These are phyloP conservation scores for Psilopogon haemacephalus DNA, from an alignment of 2,113 vertebrate genomes.

Conservation along the genomic window DNA sequence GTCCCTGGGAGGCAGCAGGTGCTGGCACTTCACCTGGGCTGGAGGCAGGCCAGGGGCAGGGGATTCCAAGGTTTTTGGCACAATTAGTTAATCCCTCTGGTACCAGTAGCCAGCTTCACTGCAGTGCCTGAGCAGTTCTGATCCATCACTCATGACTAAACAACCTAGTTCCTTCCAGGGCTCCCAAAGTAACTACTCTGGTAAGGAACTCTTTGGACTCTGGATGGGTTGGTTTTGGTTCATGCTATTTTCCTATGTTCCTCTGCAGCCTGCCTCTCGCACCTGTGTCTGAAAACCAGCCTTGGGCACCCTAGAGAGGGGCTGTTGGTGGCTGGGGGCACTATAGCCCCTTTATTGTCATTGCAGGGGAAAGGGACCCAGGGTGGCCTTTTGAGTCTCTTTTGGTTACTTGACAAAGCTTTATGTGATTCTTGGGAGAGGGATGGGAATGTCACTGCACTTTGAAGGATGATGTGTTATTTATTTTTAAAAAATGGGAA, in stretches of 20 bases:
- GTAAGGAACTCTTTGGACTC: neutral
- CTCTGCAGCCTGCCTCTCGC: slow-evolving; percentile 1
- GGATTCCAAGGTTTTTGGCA: neutral
- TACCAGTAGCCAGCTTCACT: neutral
- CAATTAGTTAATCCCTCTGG: neutral
- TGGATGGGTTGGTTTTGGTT: neutral
- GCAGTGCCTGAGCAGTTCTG: neutral
- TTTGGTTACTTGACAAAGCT: slow-evolving; percentile 59
- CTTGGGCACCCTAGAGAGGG: neutral
- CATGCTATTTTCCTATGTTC: neutral
- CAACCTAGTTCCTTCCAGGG: neutral
- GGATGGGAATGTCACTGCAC: slow-evolving; percentile 58
- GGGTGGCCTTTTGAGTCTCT: neutral
- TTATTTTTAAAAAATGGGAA: slow-evolving; percentile 67
- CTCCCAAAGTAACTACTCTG: slow-evolving; percentile 5
- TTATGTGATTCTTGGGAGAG: slow-evolving; percentile 45
- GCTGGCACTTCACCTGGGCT: neutral
- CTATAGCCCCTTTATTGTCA: neutral
- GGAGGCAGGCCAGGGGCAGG: neutral
- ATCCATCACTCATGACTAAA: neutral
- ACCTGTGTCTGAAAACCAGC: neutral
- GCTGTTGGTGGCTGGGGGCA: neutral
- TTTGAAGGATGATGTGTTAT: slow-evolving; percentile 59
- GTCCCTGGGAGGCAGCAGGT: neutral
- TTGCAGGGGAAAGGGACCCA: neutral